A percentile compares a stretch with the other conserved stretches of the same genome.
These are phyloP conservation scores for Luperina nickerlii DNA, from an alignment of 2,888 invertebrate genomes.

Conservation along the genomic window DNA sequence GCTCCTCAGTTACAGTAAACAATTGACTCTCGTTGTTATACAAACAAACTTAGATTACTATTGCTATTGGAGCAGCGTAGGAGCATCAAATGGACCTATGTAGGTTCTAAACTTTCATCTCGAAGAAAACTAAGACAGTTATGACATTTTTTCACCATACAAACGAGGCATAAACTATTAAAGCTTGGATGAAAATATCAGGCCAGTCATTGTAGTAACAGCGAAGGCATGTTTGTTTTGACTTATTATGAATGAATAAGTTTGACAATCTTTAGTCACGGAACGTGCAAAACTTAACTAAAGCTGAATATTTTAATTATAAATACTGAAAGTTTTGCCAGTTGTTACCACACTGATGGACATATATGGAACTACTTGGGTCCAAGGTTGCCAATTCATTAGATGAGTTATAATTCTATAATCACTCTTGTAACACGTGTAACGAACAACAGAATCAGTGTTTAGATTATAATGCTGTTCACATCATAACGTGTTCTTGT, in stretches of 20 bases:
- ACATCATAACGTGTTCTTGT: background rate
- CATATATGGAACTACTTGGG: background rate
- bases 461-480: background rate
- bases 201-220: background rate
- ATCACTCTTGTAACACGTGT: background rate
- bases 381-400: background rate
- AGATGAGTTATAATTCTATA: background rate
- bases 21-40: background rate
- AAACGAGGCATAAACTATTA: background rate
- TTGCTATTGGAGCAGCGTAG: background rate
- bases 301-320: conserved; percentile 3
- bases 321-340: background rate
- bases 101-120: no score
- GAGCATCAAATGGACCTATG: background rate
- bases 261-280: background rate
- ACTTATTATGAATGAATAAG: background rate
- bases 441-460: background rate
- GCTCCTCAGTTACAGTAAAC: background rate
- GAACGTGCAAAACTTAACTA: conserved; percentile 8
- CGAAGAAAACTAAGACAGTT: background rate
- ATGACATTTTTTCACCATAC: background rate
- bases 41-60: conserved; percentile 1
- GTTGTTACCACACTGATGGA: background rate
- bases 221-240: background rate
- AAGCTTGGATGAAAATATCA: background rate